Base-by-base conservation (phyloP, 2,888 invertebrate species). In the Dione juno region DNA sequence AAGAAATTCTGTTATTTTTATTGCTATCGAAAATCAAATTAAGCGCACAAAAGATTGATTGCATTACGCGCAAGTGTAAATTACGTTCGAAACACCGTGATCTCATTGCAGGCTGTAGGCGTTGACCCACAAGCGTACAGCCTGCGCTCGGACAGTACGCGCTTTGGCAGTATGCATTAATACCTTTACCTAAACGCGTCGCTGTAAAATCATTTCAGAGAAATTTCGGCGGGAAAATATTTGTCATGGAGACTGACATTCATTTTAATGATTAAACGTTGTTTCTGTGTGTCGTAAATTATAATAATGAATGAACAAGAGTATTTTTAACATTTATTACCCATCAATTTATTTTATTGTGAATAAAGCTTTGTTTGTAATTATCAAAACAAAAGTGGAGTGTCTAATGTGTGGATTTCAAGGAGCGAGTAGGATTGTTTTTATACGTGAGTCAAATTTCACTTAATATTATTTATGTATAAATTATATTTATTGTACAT, bases 21-120 rank as follows among this genome's bases (percentile, higher is more conserved):
- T 64, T 63, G 28, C 16, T 13, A 37, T 13, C 8, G 16, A 40
- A 37, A 19, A 13, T 8, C 5, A 28, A 16, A 52, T 64, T 50
- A 14, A 64, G 13, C 50, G 11, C 35, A 61, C 28, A 48, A 64
- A 37, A 64, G 64, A 64, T 50, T 28, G 69, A 66, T 69, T 76
- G 72, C 74, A 69, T 72, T 70, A 69, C 74, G 74, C 79, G 82
- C 80, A 80, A 86, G 90, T 89, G 88, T 88, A 85, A 90, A 89
- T 88, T 84, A 84, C 85, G 83, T 82, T 82, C 77, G 81, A 81
- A 85, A 83, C 87, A 83, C 81, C 86, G 89, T 91, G 91, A 90
- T 89, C 88, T 90, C 90, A 91, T 85, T 90, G 89, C 85, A 81
- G 75, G 77, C 77, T 79, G 90, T 89, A 85, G 89, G 89, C 88